Percentiles rank a stretch among this genome's conserved stretches.
These are phyloP conservation scores for Anoura caudifer DNA, from an alignment of 2,113 vertebrate species.

Conservation along the genomic window DNA sequence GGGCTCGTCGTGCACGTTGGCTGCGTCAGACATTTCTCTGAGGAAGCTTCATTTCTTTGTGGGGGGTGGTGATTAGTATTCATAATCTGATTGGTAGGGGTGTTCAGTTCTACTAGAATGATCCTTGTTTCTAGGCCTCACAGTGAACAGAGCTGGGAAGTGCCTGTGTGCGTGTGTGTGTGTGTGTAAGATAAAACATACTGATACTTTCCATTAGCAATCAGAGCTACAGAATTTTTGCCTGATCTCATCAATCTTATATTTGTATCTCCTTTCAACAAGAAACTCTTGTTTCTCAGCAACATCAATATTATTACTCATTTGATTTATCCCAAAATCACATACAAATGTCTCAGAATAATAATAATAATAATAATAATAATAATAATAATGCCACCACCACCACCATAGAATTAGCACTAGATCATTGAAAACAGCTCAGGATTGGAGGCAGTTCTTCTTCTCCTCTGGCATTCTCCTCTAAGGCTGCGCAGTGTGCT, in stretches of 20 bases:
- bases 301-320: not conserved
- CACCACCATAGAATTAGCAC: not conserved
- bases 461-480: not conserved
- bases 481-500: not conserved
- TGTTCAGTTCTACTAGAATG: not conserved
- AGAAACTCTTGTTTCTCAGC: not conserved
- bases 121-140: not conserved
- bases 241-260: not conserved
- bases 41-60: not conserved
- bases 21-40: not conserved
- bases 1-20: not conserved
- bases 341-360: not conserved
- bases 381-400: not conserved
- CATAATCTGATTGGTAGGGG: not conserved
- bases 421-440: not conserved
- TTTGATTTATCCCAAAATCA: not conserved
- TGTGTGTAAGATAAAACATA: not conserved
- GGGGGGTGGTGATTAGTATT: not conserved
- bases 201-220: not conserved
- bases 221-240: not conserved
- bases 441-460: not conserved
- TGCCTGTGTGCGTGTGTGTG: not conserved
- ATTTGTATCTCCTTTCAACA: not conserved
- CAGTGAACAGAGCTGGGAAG: not conserved
- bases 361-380: not conserved